These are phyloP conservation scores for Campylorhamphus procurvoides DNA, from an alignment of 2,113 vertebrate genomes.

Conservation along the genomic window DNA sequence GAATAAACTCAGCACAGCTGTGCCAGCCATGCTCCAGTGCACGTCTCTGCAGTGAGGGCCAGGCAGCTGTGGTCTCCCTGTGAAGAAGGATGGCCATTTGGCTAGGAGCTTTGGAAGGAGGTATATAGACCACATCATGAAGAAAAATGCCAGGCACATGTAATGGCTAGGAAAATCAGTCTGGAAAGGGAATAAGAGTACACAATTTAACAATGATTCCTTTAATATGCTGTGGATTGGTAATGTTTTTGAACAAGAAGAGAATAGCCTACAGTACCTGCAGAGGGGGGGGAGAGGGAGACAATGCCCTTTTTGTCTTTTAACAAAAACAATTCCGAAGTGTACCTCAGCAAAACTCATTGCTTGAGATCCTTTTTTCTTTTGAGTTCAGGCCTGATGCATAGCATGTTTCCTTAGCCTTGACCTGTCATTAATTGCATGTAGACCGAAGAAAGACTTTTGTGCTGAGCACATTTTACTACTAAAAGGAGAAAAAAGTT, in stretches of 20 bases:
- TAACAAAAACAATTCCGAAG: conserved; percentile 42
- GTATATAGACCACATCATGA: neutral
- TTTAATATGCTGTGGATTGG: neutral
- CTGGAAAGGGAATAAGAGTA: conserved; percentile 24
- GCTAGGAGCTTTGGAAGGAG: neutral
- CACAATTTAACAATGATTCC: neutral
- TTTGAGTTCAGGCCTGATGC: neutral
- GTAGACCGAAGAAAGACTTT: neutral
- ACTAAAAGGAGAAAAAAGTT: neutral
- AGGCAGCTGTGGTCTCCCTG: conserved; percentile 21
- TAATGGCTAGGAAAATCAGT: conserved; percentile 12
- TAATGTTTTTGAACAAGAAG: conserved; percentile 28
- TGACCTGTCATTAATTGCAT: neutral
- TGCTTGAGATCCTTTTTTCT: neutral
- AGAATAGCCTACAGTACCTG: conserved; percentile 17
- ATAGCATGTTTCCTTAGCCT: neutral
- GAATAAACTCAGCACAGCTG: conserved; percentile 17
- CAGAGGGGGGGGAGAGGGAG: neutral
- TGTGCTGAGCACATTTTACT: neutral
- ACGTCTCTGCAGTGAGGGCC: neutral
- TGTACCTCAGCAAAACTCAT: conserved; percentile 13
- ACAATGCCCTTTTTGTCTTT: conserved; percentile 23
- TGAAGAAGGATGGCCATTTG: neutral
- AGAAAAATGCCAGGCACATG: neutral
- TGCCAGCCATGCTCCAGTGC: neutral